Percentiles rank a stretch among this genome's conserved stretches.
Evolutionary conservation across 2,888 invertebrate species (phyloP).

Genomic region (Lordiphosa fenestrarum): DNA sequence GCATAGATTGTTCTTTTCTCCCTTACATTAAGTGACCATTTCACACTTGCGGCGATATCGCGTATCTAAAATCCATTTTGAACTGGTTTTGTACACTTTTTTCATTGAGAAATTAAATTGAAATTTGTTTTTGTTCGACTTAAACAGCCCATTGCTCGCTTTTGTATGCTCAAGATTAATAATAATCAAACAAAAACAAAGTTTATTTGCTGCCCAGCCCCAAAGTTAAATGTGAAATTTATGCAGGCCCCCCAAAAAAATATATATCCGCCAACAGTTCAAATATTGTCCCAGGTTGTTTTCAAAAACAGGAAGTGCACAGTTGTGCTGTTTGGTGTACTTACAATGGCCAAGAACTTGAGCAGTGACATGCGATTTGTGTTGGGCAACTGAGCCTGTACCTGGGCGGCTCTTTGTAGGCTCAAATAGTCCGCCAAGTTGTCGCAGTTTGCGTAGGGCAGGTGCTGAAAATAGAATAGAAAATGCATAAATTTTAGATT

Average conservation of each 20-base stretch:
- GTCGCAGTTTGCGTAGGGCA: conserved; percentile 67
- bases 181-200: conserved; percentile 45
- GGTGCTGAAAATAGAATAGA: conserved; percentile 65
- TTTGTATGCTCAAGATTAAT: conserved; percentile 48
- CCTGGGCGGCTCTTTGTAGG: conserved; percentile 47
- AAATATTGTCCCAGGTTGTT: conserved; percentile 59
- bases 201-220: conserved; percentile 39
- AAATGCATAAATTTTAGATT: not conserved
- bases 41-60: conserved; percentile 47
- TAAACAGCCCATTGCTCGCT: not conserved
- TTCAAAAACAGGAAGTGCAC: conserved; percentile 51
- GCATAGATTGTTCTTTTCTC: no score
- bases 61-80: conserved; percentile 16
- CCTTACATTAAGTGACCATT: conserved; percentile 25
- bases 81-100: conserved; percentile 27
- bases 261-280: conserved; percentile 44
- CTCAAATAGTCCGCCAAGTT: conserved; percentile 76
- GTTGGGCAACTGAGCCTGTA: conserved; percentile 35
- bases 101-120: not conserved
- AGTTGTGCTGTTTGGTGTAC: conserved; percentile 77
- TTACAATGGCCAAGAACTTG: conserved; percentile 90
- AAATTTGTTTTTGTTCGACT: no score
- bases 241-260: conserved; percentile 40
- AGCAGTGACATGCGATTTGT: conserved; percentile 81
- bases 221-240: conserved; percentile 54